Percentiles rank a stretch among this genome's conserved stretches.
Conservation (phyloP, 1,140 invertebrate genomes). For the Drosophila nannoptera region DNA sequence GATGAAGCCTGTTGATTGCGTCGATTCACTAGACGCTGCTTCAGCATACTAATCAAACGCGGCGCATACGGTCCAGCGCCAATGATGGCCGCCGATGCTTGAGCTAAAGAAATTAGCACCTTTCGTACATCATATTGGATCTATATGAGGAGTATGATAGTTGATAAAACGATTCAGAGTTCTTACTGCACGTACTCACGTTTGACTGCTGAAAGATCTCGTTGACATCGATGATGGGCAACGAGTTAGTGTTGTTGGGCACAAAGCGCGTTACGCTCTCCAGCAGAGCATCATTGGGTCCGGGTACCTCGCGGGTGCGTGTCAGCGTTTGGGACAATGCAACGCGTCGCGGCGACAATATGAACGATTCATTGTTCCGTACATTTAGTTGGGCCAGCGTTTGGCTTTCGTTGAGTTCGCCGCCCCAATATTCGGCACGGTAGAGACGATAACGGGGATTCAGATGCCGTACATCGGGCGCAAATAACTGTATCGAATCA, state of each 20-base stretch:
- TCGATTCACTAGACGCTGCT: conserved; percentile 72
- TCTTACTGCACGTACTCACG: conserved; percentile 40
- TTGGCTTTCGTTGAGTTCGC: conserved; percentile 61
- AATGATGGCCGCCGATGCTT: conserved; percentile 71
- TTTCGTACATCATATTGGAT: conserved; percentile 78
- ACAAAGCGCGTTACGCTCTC: conserved; percentile 64
- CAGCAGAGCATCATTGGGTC: conserved; percentile 64
- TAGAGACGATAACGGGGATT: conserved; percentile 69
- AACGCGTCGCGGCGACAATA: conserved; percentile 57
- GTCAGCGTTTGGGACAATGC: conserved; percentile 48
- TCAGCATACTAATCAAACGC: conserved; percentile 74
- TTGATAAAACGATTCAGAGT: neutral
- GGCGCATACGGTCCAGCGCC: conserved; percentile 74
- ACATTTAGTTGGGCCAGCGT: conserved; percentile 64
- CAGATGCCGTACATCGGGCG: conserved; percentile 66
- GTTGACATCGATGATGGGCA: conserved; percentile 75
- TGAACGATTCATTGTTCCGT: conserved; percentile 68
- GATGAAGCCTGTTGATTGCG: conserved; percentile 71
- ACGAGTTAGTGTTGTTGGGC: conserved; percentile 26
- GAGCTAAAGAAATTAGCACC: conserved; percentile 74
- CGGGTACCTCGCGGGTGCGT: conserved; percentile 55
- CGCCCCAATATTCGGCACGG: conserved; percentile 66
- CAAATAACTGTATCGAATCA: conserved; percentile 69
- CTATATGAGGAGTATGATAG: conserved; percentile 31
- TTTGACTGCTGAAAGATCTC: conserved; percentile 78